Evolutionary conservation across 2,797 vertebrate species (phyloP), one percentile per base, ranked within the genome.

Genomic region (Salarias fasciatus): DNA sequence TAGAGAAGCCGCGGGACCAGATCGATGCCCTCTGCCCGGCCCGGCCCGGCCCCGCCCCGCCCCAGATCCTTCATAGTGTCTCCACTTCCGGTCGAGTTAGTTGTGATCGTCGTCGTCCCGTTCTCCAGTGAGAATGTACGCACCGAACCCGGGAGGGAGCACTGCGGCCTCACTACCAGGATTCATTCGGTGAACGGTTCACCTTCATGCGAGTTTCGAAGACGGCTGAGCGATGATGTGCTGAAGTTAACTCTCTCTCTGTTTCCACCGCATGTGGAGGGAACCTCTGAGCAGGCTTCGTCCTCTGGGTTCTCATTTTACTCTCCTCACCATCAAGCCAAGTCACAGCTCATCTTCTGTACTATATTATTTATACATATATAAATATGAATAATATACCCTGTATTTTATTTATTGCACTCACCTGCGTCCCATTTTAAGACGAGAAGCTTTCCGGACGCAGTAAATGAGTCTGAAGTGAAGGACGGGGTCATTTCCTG

Each of bases 391-490:
- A 74, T 84, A 85, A 80, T 88, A 80, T 90, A 84, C 80, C 72
- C 79, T 77, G 72, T 87, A 72, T 92, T 90, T 88, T 86, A 89
- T 92, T 92, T 92, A 92, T 91, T 89, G 69, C 82, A 63, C 77
- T 72, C 42, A 51, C 48, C 47, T 57, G 29, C 30, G 18, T 70
- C 63, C 44, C 61, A 50, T 0, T 47, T 75, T 66, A 72, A 68
- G 61, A 77, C 18, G 66, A 67, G 63, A 41, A 53, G 42, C 52
- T 62, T 72, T 41, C 37, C 75, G 46, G 50, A 62, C 57, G 60
- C 63, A 79, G 67, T 24, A 11, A 2, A 64, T 55, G 31, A 70
- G 24, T 71, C 45, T 3, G 11, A 58, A 49, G 35, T 73, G 57
- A 72, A 73, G 53, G 62, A 63, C 18, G 18, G n/a, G n/a, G n/a